Evolutionary conservation across 2,113 vertebrate genomes (phyloP).

Genomic region (Perognathus longimembris): DNA sequence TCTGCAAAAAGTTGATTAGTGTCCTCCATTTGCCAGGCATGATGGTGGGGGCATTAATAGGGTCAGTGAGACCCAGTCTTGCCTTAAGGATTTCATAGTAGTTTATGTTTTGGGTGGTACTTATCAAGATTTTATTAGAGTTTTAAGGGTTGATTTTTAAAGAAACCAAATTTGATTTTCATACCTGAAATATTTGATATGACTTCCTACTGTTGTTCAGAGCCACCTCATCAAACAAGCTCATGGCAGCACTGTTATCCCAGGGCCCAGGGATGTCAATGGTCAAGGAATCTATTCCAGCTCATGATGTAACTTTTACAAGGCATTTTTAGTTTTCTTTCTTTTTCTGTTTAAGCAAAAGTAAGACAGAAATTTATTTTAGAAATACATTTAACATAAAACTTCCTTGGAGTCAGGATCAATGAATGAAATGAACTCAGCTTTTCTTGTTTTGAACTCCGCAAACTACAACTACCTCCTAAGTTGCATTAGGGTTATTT

Average conservation of each 20-base stretch:
- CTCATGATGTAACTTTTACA: background rate
- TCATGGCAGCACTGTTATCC: background rate
- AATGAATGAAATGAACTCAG: background rate
- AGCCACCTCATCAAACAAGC: background rate
- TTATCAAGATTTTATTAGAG: background rate
- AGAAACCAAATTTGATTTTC: slow-evolving; percentile 7
- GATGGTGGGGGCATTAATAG: background rate
- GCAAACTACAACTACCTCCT: background rate
- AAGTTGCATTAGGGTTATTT: background rate
- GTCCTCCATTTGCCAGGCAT: background rate
- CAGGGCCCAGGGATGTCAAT: background rate
- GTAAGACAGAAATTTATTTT: background rate
- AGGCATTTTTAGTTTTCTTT: background rate
- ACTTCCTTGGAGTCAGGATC: background rate
- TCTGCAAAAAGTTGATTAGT: slow-evolving; percentile 18
- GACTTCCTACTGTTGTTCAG: background rate
- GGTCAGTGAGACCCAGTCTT: background rate
- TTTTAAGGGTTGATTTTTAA: background rate
- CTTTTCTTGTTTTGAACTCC: background rate
- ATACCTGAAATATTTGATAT: background rate
- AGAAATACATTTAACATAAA: background rate
- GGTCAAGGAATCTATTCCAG: background rate
- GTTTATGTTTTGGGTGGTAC: background rate
- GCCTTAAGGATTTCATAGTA: background rate
- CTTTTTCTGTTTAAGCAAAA: slow-evolving; percentile 17